Evolutionary conservation across 2,797 vertebrate genomes (phyloP), one percentile per base, ranked within the genome.

Genomic region (Poecile montanus): DNA sequence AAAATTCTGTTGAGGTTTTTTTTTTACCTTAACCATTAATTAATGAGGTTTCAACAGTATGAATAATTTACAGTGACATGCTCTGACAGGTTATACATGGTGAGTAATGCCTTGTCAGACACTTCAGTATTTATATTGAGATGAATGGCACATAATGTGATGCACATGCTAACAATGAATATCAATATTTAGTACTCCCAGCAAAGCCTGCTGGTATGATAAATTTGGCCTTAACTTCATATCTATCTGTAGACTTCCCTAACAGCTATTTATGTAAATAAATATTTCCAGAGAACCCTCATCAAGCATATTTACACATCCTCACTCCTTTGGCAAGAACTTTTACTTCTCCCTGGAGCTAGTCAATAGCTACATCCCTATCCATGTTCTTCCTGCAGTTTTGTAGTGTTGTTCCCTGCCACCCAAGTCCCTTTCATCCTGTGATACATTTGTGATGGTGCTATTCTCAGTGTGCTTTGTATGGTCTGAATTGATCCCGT

Each of bases 121-220:
- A 2, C 91, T 65, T 61, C 86, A 90, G 92, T 89, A 93, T 97
- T 97, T 96, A 91, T 96, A 97, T 84, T 96, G 94, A 93, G 96
- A 97, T 73, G 96, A 96, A 97, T 89, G 83, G 89, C 93, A 92
- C 77, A 83, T 73, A 89, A 97, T 88, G 87, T 32, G 93, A 94
- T 93, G 94, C 96, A 94, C 92, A 78, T 83, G 90, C 96, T 97
- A 97, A 96, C 95, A 85, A 95, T 61, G 71, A 93, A 45, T 85
- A 97, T 95, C 96, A 97, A 97, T 95, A 97, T 96, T 97, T 94
- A 97, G 92, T 56, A 74, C 82, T 95, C 94, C 36, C 53, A 78
- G 76, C 87, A 94, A 96, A 96, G 61, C 67, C 82, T 57, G 48
- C 75, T 19, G 20, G 34, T 54, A 77, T 94, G 94, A 97, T 96